Conservation (phyloP, 2,888 invertebrate species). For the Dasypolia templi region DNA sequence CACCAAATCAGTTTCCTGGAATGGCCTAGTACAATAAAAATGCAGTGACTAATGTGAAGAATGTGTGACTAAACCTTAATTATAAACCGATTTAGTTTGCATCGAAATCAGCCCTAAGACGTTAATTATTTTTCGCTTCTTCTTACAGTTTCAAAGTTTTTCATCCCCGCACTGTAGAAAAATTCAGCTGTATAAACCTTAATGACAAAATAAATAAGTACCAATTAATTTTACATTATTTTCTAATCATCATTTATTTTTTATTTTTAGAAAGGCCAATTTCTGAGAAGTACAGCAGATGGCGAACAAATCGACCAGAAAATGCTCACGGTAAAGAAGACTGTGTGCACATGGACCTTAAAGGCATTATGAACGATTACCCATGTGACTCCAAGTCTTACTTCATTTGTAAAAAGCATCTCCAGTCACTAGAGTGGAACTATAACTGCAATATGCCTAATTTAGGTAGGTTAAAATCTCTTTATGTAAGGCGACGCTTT, state of each 20-base stretch:
- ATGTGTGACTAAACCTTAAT: neutral
- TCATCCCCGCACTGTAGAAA: too few relatives aligned
- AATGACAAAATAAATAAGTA: neutral
- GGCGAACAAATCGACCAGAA: neutral
- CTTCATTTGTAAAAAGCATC: slow-evolving; percentile 5
- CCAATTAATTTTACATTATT: neutral
- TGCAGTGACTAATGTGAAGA: neutral
- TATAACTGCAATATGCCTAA: neutral
- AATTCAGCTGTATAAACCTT: neutral
- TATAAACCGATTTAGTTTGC: too few relatives aligned
- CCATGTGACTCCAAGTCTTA: neutral
- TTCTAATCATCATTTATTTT: neutral
- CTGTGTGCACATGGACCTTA: neutral
- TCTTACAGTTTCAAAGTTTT: too few relatives aligned
- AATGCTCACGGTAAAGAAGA: neutral
- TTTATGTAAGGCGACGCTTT: neutral
- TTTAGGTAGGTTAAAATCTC: neutral
- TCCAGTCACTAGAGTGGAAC: neutral
- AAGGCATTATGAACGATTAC: neutral
- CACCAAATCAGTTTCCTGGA: too few relatives aligned
- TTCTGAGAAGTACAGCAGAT: slow-evolving; percentile 21
- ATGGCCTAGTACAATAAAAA: neutral
- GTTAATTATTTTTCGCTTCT: neutral
- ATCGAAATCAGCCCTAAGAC: too few relatives aligned
- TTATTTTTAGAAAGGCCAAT: slow-evolving; percentile 20